These are phyloP conservation scores for Pseudoatta argentina DNA, from an alignment of 1,140 invertebrate genomes.

Conservation along the genomic window DNA sequence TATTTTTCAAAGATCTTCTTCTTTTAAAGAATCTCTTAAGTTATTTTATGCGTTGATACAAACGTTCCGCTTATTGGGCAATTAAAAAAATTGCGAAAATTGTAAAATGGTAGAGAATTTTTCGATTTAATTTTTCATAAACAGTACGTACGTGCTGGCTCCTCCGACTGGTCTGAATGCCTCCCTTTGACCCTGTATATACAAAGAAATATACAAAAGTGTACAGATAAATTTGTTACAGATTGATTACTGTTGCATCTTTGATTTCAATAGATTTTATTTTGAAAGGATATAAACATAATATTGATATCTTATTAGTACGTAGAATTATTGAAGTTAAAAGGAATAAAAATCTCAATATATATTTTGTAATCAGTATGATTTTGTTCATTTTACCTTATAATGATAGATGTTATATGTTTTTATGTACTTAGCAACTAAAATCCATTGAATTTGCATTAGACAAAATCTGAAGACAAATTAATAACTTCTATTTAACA, in stretches of 20 bases:
- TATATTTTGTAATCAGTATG: constrained; percentile 36
- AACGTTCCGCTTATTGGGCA: no score
- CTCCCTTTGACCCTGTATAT: no score
- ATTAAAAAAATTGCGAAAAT: no score
- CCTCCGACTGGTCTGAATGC: no score
- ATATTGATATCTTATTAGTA: constrained; percentile 36
- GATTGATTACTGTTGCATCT: constrained; percentile 63
- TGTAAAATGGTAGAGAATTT: no score
- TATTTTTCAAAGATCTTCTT: no score
- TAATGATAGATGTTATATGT: constrained; percentile 11
- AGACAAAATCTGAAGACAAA: not conserved
- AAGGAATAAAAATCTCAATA: constrained; percentile 37
- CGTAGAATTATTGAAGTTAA: constrained; percentile 36
- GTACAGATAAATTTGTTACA: constrained; percentile 64
- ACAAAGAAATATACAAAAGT: no score
- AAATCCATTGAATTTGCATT: constrained; percentile 68
- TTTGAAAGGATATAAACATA: constrained; percentile 52
- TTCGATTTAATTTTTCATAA: no score
- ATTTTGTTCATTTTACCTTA: constrained; percentile 40
- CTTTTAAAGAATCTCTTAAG: no score
- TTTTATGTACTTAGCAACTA: constrained; percentile 15
- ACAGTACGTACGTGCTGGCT: no score
- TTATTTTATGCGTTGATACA: no score
- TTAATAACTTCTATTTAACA: constrained; percentile 26
- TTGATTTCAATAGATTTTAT: constrained; percentile 71